Percentiles rank a stretch among this genome's conserved stretches.
Conservation (phyloP, 2,113 vertebrate species). For the Sceloporus undulatus region DNA sequence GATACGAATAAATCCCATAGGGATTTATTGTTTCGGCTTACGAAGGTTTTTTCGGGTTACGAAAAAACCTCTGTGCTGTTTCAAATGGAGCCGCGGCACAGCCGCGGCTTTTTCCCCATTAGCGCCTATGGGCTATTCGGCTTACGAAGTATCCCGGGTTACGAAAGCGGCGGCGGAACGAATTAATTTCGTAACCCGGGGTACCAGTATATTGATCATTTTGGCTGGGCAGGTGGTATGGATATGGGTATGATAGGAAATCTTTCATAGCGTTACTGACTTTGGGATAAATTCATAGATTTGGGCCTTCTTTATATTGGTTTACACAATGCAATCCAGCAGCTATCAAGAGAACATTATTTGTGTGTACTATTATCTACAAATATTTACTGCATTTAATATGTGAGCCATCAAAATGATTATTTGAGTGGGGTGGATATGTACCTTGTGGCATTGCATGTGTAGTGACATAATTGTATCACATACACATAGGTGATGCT, state of each 20-base stretch:
- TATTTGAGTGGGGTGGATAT: not conserved
- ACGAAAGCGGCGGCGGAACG: too few species aligned
- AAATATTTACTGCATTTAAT: not conserved
- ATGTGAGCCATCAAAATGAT: not conserved
- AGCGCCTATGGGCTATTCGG: too few species aligned
- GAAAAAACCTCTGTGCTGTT: too few species aligned
- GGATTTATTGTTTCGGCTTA: too few species aligned
- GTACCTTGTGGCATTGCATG: not conserved
- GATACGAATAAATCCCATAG: too few species aligned
- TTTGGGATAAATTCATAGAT: not conserved
- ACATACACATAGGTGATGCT: too few species aligned
- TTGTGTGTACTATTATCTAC: not conserved
- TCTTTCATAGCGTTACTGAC: not conserved
- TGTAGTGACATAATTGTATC: not conserved
- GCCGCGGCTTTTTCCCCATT: too few species aligned
- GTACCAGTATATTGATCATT: not conserved
- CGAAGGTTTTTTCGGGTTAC: too few species aligned
- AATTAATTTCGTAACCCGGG: too few species aligned
- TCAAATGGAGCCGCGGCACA: too few species aligned
- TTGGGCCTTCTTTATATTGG: not conserved
- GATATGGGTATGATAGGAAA: constrained; percentile 18
- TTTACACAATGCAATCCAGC: not conserved
- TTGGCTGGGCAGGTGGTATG: not conserved
- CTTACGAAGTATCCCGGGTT: too few species aligned
- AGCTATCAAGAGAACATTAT: too few species aligned